Evolutionary conservation across 2,797 vertebrate species (phyloP).

Genomic region (Epinephelus malabaricus): DNA sequence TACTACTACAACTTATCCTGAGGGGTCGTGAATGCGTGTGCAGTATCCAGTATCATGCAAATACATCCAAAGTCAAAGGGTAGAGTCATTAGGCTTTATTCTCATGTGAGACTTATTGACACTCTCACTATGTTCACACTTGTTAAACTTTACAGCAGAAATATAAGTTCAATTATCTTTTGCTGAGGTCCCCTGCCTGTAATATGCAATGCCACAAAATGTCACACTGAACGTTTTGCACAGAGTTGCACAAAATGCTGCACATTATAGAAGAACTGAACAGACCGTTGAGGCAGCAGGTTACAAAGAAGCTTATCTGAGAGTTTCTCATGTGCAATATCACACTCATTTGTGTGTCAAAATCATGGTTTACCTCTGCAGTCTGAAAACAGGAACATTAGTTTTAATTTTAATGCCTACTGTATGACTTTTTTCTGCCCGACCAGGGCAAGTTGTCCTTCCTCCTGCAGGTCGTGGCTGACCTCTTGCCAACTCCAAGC

Average conservation of each 20-base stretch:
- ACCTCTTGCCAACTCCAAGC: too few species aligned
- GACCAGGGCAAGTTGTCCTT: too few species aligned
- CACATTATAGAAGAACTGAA: not conserved
- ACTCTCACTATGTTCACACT: not conserved
- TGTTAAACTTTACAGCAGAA: not conserved
- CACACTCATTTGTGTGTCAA: not conserved
- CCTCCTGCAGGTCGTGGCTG: too few species aligned
- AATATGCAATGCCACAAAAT: not conserved
- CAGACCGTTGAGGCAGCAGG: not conserved
- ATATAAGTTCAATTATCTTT: conserved; percentile 5
- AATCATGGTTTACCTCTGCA: not conserved
- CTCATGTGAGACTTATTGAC: not conserved
- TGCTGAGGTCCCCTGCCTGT: not conserved
- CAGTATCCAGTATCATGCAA: too few species aligned
- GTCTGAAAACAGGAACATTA: not conserved
- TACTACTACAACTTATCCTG: too few species aligned
- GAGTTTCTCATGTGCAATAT: not conserved
- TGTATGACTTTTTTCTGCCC: not conserved
- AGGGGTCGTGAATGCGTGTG: too few species aligned
- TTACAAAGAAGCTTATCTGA: not conserved
- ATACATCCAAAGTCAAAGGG: too few species aligned
- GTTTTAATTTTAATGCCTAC: not conserved
- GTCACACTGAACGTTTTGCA: not conserved
- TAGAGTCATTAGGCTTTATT: too few species aligned
- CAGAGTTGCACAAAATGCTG: not conserved